Evolutionary conservation across 2,888 invertebrate species (phyloP).

Genomic region (Oligia strigilis): DNA sequence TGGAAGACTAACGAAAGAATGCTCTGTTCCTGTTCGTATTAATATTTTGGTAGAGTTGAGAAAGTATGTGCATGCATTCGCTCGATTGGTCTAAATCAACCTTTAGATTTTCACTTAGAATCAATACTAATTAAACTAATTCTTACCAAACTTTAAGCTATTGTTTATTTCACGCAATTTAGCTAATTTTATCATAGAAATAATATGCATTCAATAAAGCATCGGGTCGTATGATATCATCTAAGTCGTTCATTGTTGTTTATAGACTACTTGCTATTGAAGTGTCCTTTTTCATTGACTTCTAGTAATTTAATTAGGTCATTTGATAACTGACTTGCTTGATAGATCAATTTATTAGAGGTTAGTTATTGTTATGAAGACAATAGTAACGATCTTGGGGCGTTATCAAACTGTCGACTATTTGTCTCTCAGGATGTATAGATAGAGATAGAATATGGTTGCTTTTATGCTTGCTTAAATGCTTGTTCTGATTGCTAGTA

Average conservation of each 20-base stretch:
- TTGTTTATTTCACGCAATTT: neutral
- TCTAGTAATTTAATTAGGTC: conserved; percentile 37
- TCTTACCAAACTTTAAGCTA: neutral
- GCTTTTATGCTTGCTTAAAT: neutral
- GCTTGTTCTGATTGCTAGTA: neutral
- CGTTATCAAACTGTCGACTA: neutral
- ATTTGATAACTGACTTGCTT: conserved; percentile 18
- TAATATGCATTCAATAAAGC: neutral
- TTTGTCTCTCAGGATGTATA: neutral
- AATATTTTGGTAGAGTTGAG: no score
- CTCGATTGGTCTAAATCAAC: no score
- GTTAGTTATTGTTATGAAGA: conserved; percentile 1
- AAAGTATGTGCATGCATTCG: no score
- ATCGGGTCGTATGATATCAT: neutral
- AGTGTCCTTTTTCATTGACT: conserved; percentile 38
- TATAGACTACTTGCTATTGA: conserved; percentile 6
- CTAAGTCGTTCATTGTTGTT: conserved; percentile 11
- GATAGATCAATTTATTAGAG: conserved; percentile 27
- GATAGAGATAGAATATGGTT: neutral
- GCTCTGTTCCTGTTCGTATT: no score
- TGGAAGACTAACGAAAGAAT: neutral
- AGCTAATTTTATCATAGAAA: neutral
- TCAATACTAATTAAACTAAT: no score
- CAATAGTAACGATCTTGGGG: conserved; percentile 6
- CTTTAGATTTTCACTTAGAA: no score